Base-by-base conservation (phyloP, 2,888 invertebrate species). In the Troides helena region DNA sequence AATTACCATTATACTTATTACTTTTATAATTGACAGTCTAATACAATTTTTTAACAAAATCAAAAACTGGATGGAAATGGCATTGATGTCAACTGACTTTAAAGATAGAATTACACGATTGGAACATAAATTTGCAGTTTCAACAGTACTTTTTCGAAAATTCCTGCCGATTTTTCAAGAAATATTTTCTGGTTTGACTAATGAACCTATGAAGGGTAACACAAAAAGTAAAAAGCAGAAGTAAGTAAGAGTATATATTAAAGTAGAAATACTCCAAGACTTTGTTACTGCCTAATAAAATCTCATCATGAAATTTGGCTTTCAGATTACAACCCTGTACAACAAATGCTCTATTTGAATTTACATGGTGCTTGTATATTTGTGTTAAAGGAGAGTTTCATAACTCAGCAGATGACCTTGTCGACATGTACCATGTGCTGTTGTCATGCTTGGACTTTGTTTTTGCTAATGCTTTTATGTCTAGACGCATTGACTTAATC, bases 51-150 rank as follows among this genome's bases (percentile, higher is more conserved):
- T 99, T 83, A 95, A 95, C 74, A 99, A 99, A 92, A 98, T 98
- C 81, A 96, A 97, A 83, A 96, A 96, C 81, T 99, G 99, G 99
- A 95, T 97, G 72, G 98, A 98, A 80, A 98, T 99, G 98, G 96
- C 98, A 1, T 95, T 96, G 74, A 94, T 98, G 88, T 95, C 98
- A 0, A 95, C 95, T 76, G 96, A 97, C 70, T 97, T 98, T 83
- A 94, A 96, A 72, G 94, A 95, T 62, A 97, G 97, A 86, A 96
- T 99, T 70, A 96, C 97, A 72, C 94, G 95, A 72, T 88, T 99
- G 70, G 97, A 99, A 81, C 94, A 96, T 69, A 98, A 97, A 82
- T 99, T 99, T 93, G 96, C 97, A 64, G 98, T 99, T 1, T 97
- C 99, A 1, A 97, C 96, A 77, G 96, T 98, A n/a, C 95, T 99